Evolutionary conservation across 2,888 invertebrate genomes (phyloP), one percentile per base, ranked within the genome.

Genomic region (Drosophila longiperda): DNA sequence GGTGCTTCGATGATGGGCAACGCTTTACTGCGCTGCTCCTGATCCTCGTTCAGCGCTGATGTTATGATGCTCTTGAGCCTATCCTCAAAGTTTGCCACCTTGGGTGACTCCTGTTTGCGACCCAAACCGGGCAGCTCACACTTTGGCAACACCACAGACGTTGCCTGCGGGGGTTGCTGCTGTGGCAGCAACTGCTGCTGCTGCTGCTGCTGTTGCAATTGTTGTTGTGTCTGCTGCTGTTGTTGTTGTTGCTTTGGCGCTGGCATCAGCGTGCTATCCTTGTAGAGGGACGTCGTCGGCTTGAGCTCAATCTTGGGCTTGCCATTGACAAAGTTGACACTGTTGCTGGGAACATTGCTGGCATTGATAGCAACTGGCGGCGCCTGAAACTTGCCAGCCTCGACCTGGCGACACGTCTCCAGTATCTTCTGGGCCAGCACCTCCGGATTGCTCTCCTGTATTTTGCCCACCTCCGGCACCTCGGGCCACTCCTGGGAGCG

Each of bases 401-500:
- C 98, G 70, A 98, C 96, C 93, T 98, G 97, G 1, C 98, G 94
- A 8, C 98, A 97, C 0, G 97, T 97, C 93, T 98, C 98, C 42
- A 98, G 93, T 80, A 98, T 98, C 92, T 98, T 98, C 92, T 97
- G 97, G 1, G 98, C 98, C 62, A 98, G 93, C 60, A 98, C 95
- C 92, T 98, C 98, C 0, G 98, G 98, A 93, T 98, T 98, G 91
- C 97, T 97, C 91, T 98, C 98, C 91, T 98, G 97, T 70, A 98
- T 98, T 93, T 97, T 98, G 1, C 96, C 97, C 60, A 97, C 95
- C 84, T 98, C 97, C 2, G 98, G 97, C 36, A 98, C 96, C 86
- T 97, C 97, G 0, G 97, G 97, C 98, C 98, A 98, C 91, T 98
- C 98, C 90, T 97, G 97, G 0, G 97, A 97, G 3, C 97, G 95